Base-by-base conservation (phyloP, 2,113 vertebrate genomes). In the Psammodynastes pulverulentus region DNA sequence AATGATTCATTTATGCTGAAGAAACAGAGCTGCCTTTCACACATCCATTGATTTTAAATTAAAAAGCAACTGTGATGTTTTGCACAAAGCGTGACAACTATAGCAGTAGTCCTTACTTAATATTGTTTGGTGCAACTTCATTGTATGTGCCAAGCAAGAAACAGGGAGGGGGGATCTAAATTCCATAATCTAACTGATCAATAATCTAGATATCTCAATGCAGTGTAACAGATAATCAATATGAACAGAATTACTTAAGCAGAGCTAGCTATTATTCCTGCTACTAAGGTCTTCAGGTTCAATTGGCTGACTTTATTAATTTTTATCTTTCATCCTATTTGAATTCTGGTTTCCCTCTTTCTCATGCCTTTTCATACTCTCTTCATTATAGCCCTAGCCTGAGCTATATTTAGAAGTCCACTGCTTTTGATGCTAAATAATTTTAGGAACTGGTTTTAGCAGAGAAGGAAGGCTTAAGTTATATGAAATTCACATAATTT, bases 31-130 rank as follows among this genome's bases (percentile, higher is more conserved):
- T 96, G 96, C 95, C 96, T 97, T 96, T 96, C 96, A 97, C 96
- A 96, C 49, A 0, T 84, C 95, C 96, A 97, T 96, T 97, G 97
- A 97, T 97, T 98, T 98, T 97, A 97, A 98, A 97, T 98, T 98
- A 97, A 98, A 98, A 97, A 97, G 93, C 97, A 97, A 97, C 96
- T 95, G 96, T 95, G 96, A 4, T 96, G 96, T 97, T 97, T 97
- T 97, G 97, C 96, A 97, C 96, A 95, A 97, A 97, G 96, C 96
- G 96, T 97, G 96, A 97, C 96, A 97, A 97, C 96, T 97, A 95
- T 97, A 97, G 97, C 96, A 95, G 95, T 96, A 95, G 94, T 96
- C 95, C 96, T 97, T 97, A 95, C 96, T 97, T 96, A 96, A 96
- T 96, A 95, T 96, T 97, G 94, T 97, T 96, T 96, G 95, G 94